Conservation (phyloP, 2,888 invertebrate species). For the Andrena bucephala region DNA sequence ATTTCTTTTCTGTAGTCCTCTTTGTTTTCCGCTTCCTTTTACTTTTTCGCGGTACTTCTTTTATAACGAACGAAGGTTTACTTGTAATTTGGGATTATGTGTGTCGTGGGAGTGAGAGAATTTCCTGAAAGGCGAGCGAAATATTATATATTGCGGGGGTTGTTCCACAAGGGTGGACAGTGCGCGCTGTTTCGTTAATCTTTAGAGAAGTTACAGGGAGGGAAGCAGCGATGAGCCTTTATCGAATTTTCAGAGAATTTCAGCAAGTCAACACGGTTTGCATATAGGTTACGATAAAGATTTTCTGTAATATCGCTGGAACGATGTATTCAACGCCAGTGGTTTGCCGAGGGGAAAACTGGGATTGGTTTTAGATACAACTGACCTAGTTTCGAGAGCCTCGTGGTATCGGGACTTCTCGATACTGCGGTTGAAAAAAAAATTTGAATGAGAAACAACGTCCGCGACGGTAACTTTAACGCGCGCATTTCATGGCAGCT, state of each 20-base stretch:
- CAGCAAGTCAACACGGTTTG: too few relatives aligned
- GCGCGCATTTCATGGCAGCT: background rate
- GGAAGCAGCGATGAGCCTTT: too few relatives aligned
- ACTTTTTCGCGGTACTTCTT: background rate
- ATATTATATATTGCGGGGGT: background rate
- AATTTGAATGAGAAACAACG: constrained; percentile 21
- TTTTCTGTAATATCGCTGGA: constrained; percentile 1
- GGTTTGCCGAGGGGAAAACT: constrained; percentile 5
- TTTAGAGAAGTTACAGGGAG: too few relatives aligned
- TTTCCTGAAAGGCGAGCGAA: background rate
- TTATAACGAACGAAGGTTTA: background rate
- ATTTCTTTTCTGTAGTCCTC: constrained; percentile 28
- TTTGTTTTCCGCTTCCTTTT: background rate
- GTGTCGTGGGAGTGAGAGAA: background rate
- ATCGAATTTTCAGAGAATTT: too few relatives aligned
- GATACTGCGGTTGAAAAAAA: background rate
- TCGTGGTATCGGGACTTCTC: background rate
- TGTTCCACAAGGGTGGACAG: background rate
- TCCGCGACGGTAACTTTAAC: background rate
- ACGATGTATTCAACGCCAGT: constrained; percentile 10
- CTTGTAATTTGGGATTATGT: constrained; percentile 13
- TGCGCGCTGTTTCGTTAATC: background rate
- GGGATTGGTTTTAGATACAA: constrained; percentile 32
- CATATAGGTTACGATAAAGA: background rate
- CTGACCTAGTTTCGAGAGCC: constrained; percentile 33